phyloP scores from a whole-genome alignment of 2,888 invertebrate genomes.

The Argyresthia albistria region DNA sequence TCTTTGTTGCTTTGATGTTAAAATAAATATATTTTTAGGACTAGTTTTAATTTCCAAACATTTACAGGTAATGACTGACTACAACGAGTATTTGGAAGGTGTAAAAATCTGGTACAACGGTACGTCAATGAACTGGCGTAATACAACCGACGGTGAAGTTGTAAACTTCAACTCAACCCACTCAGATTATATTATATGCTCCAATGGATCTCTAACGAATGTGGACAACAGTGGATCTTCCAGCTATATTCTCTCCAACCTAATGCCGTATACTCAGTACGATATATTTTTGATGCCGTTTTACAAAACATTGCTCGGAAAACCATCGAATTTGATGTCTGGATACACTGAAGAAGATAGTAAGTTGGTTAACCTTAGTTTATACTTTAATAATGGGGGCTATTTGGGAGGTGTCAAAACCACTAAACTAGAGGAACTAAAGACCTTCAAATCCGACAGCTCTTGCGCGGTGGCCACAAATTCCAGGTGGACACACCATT shows the following conservation, averaged over 20 bases:
- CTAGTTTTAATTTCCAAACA: background rate
- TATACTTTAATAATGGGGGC: no score
- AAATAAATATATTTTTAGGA: no score
- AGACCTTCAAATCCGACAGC: no score
- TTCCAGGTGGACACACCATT: no score
- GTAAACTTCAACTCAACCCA: constrained; percentile 33
- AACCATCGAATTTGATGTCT: constrained; percentile 91
- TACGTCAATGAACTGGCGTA: constrained; percentile 59
- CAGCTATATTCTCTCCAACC: constrained; percentile 80
- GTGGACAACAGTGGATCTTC: constrained; percentile 79
- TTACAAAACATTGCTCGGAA: constrained; percentile 89
- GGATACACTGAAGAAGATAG: constrained; percentile 90
- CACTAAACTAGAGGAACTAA: no score
- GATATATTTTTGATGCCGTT: constrained; percentile 94
- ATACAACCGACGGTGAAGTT: constrained; percentile 43
- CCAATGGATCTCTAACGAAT: constrained; percentile 78
- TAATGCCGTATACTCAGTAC: constrained; percentile 89
- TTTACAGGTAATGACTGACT: constrained; percentile 58
- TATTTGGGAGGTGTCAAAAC: no score
- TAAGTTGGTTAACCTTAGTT: no score
- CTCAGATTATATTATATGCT: constrained; percentile 36
- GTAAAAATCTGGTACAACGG: constrained; percentile 76
- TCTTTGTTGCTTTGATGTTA: background rate
- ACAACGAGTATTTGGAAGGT: constrained; percentile 76
- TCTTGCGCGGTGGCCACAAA: no score